Base-by-base conservation (phyloP, 2,113 vertebrate species). In the Columba janthina region DNA sequence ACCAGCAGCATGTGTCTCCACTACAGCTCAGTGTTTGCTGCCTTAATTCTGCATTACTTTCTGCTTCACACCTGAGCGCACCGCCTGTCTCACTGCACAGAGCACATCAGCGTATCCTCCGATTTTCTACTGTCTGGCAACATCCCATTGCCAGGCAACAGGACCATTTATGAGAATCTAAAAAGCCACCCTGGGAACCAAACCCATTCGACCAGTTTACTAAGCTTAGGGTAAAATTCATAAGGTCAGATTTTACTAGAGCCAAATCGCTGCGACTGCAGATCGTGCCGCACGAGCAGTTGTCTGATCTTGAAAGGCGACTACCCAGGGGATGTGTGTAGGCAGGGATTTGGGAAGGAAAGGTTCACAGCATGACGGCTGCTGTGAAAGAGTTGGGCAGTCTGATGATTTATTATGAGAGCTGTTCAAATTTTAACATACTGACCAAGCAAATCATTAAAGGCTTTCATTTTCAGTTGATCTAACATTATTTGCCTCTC, bases 1-100 rank as follows among this genome's bases (percentile, higher is more conserved):
- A 36, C 1, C 61, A 72, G 42, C n/a, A 48, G 32, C 3, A 5
- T 11, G 13, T 1, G 1, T 32, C 42, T 67, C 29, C n/a, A 5
- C 40, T 69, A 11, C 54, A 69, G 38, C 10, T 42, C 76, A 31
- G 15, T 11, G 76, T 32, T 1, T 11, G 36, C 57, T 64, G 61
- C 70, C 56, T 65, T 29, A 54, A 31, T 24, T 34, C 79, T 24
- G 15, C 12, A 1, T 32, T 8, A 31, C 53, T 53, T 85, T 44
- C 62, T 28, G 5, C 36, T 17, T 29, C 6, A 19, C 51, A 25
- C 3, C 72, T 5, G 25, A 34, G 26, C 36, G 22, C 22, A 15
- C 53, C 2, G 1, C 3, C 69, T 5, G 11, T 38, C 57, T 32
- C 71, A 4, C 28, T 8, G 18, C 57, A 15, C 34, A 26, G 25